Conservation (phyloP, 2,888 invertebrate species). For the Sphaerophoria rueppellii region DNA sequence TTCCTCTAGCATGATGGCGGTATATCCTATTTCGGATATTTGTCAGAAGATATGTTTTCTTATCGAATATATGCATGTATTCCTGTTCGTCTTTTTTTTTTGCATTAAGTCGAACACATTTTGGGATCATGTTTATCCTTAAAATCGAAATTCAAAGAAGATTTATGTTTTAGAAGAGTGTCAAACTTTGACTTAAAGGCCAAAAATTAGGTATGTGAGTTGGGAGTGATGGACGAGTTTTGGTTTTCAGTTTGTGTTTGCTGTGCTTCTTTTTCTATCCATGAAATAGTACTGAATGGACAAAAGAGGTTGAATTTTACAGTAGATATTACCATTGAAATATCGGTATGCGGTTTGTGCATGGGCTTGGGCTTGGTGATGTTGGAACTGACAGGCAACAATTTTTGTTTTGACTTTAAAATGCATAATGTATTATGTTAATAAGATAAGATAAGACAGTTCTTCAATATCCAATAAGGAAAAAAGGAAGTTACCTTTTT, state of each 20-base stretch:
- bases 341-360: neutral
- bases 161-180: constrained; percentile 58
- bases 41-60: neutral
- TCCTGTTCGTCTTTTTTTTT: constrained; percentile 9
- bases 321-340: too few species aligned
- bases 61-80: constrained; percentile 18
- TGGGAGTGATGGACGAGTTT: neutral
- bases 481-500: constrained; percentile 1
- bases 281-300: constrained; percentile 50
- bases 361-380: neutral
- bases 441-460: constrained; percentile 31
- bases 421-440: constrained; percentile 29
- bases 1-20: neutral
- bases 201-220: constrained; percentile 7
- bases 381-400: constrained; percentile 23
- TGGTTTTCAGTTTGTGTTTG: too few species aligned
- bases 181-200: constrained; percentile 21
- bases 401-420: neutral
- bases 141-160: constrained; percentile 63
- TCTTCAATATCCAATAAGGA: constrained; percentile 1
- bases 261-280: neutral
- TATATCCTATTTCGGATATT: constrained; percentile 55
- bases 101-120: constrained; percentile 44
- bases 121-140: constrained; percentile 52
- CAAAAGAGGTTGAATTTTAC: constrained; percentile 23